Percentiles rank a stretch among this genome's conserved stretches.
These are phyloP conservation scores for Corydoras maculifer DNA, from an alignment of 2,113 vertebrate genomes.

Conservation along the genomic window DNA sequence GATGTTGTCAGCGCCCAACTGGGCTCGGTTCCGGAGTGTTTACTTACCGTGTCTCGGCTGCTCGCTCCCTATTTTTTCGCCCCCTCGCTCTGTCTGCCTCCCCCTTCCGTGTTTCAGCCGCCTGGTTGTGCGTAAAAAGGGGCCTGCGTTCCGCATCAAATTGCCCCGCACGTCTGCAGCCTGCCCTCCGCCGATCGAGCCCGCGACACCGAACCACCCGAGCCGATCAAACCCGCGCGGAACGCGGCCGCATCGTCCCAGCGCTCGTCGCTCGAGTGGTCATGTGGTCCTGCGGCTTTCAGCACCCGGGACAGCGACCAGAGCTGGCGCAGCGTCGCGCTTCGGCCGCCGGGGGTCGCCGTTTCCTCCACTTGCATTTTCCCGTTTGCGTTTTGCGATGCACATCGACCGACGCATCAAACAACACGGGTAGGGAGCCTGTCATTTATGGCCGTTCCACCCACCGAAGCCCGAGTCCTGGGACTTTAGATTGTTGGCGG, in stretches of 20 bases:
- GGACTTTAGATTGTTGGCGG: constrained; percentile 49
- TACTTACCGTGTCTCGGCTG: constrained; percentile 37
- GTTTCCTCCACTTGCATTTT: not conserved
- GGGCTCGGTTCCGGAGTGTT: constrained; percentile 6
- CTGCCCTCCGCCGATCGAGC: not conserved
- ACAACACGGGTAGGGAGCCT: constrained; percentile 47
- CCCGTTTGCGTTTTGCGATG: not conserved
- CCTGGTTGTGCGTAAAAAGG: constrained; percentile 7
- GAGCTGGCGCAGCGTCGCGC: constrained; percentile 36
- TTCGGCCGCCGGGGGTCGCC: constrained; percentile 47
- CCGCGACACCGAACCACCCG: not conserved
- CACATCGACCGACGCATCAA: constrained; percentile 60
- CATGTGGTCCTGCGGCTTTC: not conserved
- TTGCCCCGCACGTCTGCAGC: constrained; percentile 13
- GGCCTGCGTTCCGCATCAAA: constrained; percentile 26
- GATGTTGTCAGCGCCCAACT: no score
- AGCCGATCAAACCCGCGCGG: not conserved
- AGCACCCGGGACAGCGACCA: no score
- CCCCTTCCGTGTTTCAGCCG: constrained; percentile 28
- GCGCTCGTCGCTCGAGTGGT: not conserved
- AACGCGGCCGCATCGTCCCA: not conserved
- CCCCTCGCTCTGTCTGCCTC: constrained; percentile 24
- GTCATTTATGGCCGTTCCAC: constrained; percentile 34
- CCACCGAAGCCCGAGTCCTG: constrained; percentile 38
- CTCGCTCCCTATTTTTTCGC: constrained; percentile 33